phyloP scores from a whole-genome alignment of 1,140 invertebrate genomes.

The Antheraea mylitta region DNA sequence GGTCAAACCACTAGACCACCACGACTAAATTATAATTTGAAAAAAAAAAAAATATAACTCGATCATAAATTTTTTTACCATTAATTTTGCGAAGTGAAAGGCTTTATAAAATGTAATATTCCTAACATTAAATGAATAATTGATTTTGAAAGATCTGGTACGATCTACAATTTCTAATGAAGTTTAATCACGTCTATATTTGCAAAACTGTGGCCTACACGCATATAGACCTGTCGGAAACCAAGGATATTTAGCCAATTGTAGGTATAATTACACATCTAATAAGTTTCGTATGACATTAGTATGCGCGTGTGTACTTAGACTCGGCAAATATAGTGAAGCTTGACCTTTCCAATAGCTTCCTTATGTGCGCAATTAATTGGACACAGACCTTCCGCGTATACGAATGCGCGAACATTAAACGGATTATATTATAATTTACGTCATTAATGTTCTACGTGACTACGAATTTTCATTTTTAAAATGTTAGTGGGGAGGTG shows the following conservation, averaged over 20 bases:
- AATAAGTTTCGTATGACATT: constrained; percentile 4
- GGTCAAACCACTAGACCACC: too few species aligned
- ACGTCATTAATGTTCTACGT: too few species aligned
- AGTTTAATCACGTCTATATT: not conserved
- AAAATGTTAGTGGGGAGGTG: too few species aligned
- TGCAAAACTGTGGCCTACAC: not conserved
- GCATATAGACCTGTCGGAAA: not conserved
- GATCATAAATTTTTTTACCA: too few species aligned
- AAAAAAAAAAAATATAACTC: too few species aligned
- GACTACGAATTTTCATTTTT: too few species aligned
- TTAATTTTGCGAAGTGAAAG: too few species aligned
- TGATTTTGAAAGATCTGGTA: too few species aligned
- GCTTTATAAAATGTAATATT: too few species aligned
- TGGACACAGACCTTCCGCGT: constrained; percentile 33
- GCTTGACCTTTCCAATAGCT: constrained; percentile 32
- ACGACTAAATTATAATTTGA: too few species aligned
- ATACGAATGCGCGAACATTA: not conserved
- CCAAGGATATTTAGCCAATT: not conserved
- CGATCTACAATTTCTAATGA: too few species aligned
- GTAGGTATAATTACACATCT: not conserved
- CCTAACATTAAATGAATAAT: too few species aligned
- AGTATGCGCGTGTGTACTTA: constrained; percentile 5
- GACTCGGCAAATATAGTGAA: not conserved
- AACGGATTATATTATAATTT: not conserved
- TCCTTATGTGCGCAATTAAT: constrained; percentile 42